Conservation (phyloP, 2,113 vertebrate genomes). For the Anarhynchus alexandrinus region DNA sequence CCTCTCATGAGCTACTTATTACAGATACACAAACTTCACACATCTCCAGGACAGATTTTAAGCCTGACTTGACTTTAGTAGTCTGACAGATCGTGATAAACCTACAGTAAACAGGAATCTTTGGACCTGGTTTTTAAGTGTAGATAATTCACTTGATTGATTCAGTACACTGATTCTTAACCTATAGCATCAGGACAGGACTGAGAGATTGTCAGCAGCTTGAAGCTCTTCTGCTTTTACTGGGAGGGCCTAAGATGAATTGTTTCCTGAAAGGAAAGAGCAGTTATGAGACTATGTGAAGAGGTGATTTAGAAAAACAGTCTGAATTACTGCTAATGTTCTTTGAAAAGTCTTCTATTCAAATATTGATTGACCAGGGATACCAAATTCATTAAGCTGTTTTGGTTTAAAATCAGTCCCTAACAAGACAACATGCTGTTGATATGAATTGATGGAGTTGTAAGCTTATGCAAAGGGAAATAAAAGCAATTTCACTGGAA, state of each 20-base stretch:
- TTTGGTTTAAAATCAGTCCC: not conserved
- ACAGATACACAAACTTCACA: not conserved
- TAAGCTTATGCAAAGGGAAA: not conserved
- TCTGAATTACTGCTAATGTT: not conserved
- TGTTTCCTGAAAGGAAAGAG: not conserved
- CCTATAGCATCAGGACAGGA: not conserved
- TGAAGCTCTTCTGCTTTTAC: not conserved
- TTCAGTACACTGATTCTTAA: not conserved
- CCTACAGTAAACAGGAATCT: not conserved
- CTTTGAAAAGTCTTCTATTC: not conserved
- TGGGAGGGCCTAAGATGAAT: not conserved
- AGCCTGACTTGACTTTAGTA: slow-evolving; percentile 13
- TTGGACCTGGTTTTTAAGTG: not conserved
- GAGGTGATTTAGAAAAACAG: not conserved
- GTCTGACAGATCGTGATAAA: slow-evolving; percentile 4
- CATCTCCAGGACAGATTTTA: not conserved
- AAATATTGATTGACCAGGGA: not conserved
- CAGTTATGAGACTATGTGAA: not conserved
- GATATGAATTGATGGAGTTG: not conserved
- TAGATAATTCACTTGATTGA: not conserved
- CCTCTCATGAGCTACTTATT: not conserved
- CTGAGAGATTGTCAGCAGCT: not conserved
- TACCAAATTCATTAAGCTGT: not conserved
- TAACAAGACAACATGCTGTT: not conserved
- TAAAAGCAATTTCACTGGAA: not conserved